Conservation (phyloP, 1,140 invertebrate genomes). For the Geopemphigus sp. region DNA sequence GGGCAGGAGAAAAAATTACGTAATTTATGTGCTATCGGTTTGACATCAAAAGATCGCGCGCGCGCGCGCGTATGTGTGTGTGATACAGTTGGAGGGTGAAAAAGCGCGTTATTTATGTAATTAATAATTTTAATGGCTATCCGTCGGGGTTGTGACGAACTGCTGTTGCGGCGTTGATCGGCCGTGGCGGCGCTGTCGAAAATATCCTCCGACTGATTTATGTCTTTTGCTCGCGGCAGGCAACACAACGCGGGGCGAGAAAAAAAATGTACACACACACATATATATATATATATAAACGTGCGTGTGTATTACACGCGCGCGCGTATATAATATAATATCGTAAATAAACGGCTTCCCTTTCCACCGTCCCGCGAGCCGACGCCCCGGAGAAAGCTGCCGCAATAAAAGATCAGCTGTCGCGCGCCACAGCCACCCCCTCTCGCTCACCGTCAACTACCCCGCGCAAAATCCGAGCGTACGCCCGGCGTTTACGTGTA, state of each 20-base stretch:
- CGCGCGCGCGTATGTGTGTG: background rate
- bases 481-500: background rate
- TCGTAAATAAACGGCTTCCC: slow-evolving; percentile 45
- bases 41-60: slow-evolving; percentile 47
- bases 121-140: slow-evolving; percentile 49
- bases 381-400: slow-evolving; percentile 19
- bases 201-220: slow-evolving; percentile 49
- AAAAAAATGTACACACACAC: background rate
- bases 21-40: slow-evolving; percentile 49
- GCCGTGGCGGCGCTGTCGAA: slow-evolving; percentile 38
- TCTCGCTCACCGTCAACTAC: too few relatives aligned
- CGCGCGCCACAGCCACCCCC: background rate
- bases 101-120: slow-evolving; percentile 41
- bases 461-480: slow-evolving; percentile 36
- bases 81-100: slow-evolving; percentile 37
- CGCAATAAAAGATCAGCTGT: slow-evolving; percentile 50
- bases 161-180: slow-evolving; percentile 21
- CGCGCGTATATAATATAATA: too few relatives aligned
- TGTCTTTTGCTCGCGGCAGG: slow-evolving; percentile 26
- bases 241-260: slow-evolving; percentile 24
- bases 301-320: too few relatives aligned
- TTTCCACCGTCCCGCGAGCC: background rate
- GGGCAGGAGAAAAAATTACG: slow-evolving; percentile 26
- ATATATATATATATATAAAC: slow-evolving; percentile 1
- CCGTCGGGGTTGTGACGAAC: slow-evolving; percentile 43